Base-by-base conservation (phyloP, 2,888 invertebrate genomes). In the Ochropleura plecta region DNA sequence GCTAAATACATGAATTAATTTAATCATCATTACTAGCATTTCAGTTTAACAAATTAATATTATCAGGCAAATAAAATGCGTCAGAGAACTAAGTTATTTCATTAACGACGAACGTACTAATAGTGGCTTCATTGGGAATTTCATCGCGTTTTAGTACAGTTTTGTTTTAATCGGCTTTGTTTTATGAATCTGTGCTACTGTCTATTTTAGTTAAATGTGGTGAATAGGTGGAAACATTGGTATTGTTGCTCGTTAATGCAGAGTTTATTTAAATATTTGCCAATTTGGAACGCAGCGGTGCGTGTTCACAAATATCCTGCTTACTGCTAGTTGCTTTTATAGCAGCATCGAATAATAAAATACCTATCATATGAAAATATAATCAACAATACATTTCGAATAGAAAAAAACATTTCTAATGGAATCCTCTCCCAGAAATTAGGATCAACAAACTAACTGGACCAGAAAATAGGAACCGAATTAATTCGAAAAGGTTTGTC, bases 1-100 rank as follows among this genome's bases (percentile, higher is more conserved):
- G 60, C 59, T 64, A 49, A 68, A 70, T 73, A n/a, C 70, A 66
- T 69, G 78, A 88, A 90, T 90, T 88, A 89, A 91, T 89, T 89
- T 73, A 63, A 73, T 63, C 76, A 79, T 84, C 87, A 88, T 89
- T 90, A 82, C 42, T 76, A 70, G 70, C 78, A 80, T 80, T 73
- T 83, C 72, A 70, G 80, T 83, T 84, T 69, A 80, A 82, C 79
- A 81, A 85, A 89, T 82, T 77, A 72, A 82, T 86, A 88, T 88
- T 82, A 85, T 85, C 77, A 75, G 73, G 53, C 79, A 85, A 79
- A 86, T 79, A 83, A 86, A 84, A 84, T 81, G 70, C 62, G 69
- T 62, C 67, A 76, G 67, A 67, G 53, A 71, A 78, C 70, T 78
- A 70, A 86, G 65, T 81, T 84, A 76, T 82, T 79, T 76, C 51